Evolutionary conservation across 2,113 vertebrate species (phyloP).

Genomic region (Chinchilla lanigera): DNA sequence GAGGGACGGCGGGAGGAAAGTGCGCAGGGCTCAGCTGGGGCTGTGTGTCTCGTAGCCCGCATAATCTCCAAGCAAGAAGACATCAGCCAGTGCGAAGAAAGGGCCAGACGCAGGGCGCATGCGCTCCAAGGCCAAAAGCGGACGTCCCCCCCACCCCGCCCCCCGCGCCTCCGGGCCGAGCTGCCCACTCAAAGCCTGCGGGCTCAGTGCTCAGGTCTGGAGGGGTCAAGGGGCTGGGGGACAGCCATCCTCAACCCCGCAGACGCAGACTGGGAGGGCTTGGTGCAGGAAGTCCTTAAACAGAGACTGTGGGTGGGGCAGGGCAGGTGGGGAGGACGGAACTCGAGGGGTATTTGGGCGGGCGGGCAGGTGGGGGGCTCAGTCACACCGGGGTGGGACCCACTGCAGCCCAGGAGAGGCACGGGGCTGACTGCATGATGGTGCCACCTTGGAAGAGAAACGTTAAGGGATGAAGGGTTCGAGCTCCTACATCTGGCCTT

Average conservation of each 20-base stretch:
- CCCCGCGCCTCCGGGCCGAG: neutral
- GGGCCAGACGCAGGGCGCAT: neutral
- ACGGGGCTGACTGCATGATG: neutral
- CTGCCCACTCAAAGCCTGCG: neutral
- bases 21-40: too few species aligned
- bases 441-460: neutral
- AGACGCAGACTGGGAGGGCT: too few species aligned
- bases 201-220: neutral
- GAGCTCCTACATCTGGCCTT: neutral
- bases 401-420: neutral
- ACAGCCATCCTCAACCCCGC: neutral
- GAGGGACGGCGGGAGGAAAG: neutral
- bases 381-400: too few species aligned
- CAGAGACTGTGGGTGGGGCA: neutral
- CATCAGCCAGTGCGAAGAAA: neutral
- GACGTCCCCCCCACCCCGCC: too few species aligned
- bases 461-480: neutral
- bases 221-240: neutral
- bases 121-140: neutral
- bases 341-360: neutral
- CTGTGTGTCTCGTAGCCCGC: neutral
- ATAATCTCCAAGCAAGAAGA: neutral
- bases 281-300: neutral
- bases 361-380: neutral
- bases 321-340: neutral